Evolutionary conservation across 1,140 invertebrate genomes (phyloP).

Genomic region (Saccostrea glomerata): DNA sequence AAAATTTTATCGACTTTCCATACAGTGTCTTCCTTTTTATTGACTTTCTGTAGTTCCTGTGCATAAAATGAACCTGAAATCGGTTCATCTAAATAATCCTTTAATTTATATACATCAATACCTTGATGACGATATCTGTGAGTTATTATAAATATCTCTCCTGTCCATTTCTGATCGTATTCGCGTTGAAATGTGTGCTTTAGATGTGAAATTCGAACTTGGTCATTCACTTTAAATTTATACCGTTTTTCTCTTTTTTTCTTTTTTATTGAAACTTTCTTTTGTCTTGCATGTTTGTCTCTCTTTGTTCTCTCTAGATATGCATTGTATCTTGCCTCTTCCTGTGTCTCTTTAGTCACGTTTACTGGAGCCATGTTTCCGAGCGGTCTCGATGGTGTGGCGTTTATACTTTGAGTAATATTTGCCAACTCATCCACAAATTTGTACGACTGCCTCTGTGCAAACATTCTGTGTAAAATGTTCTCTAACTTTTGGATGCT

Average conservation of each 20-base stretch:
- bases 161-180: conserved; percentile 50
- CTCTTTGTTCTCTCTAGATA: conserved; percentile 35
- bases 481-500: conserved; percentile 30
- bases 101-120: conserved; percentile 33
- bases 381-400: conserved; percentile 25
- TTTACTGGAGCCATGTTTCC: conserved; percentile 37
- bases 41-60: conserved; percentile 44
- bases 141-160: conserved; percentile 40
- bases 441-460: conserved; percentile 11
- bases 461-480: conserved; percentile 43
- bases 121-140: conserved; percentile 33
- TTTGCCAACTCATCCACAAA: conserved; percentile 43
- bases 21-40: conserved; percentile 39
- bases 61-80: conserved; percentile 42
- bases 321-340: conserved; percentile 28
- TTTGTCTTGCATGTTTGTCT: not conserved
- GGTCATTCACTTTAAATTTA: conserved; percentile 40
- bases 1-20: conserved; percentile 45
- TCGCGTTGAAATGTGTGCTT: conserved; percentile 42
- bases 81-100: conserved; percentile 38
- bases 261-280: not conserved
- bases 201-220: conserved; percentile 36
- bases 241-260: conserved; percentile 1
- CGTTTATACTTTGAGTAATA: conserved; percentile 38
- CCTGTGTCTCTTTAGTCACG: conserved; percentile 39